Percentiles rank a stretch among this genome's conserved stretches.
Conservation (phyloP, 2,888 invertebrate species). For the Acleris holmiana region DNA sequence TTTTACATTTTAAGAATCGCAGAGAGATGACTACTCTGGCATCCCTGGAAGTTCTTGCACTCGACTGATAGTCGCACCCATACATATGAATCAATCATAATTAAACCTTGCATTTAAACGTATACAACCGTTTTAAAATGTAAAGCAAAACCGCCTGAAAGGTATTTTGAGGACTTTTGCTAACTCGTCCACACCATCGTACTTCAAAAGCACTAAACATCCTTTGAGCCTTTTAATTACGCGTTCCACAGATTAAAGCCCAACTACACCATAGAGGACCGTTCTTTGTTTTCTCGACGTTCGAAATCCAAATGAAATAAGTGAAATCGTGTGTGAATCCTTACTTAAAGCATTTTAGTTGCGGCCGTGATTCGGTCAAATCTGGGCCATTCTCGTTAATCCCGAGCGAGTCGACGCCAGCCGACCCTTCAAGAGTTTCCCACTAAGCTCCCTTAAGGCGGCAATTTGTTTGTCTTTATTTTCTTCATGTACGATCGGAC, state of each 20-base stretch:
- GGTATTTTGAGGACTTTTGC: too few species aligned
- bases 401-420: conserved; percentile 3
- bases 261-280: neutral
- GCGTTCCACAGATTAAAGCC: neutral
- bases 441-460: conserved; percentile 18
- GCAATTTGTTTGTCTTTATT: conserved; percentile 23
- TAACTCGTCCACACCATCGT: too few species aligned
- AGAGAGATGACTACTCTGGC: too few species aligned
- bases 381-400: conserved; percentile 17
- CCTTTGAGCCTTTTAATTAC: neutral
- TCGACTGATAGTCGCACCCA: too few species aligned
- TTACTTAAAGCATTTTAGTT: neutral
- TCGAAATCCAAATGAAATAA: neutral
- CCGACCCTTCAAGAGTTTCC: conserved; percentile 14
- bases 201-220: too few species aligned
- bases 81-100: too few species aligned
- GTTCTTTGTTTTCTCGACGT: neutral
- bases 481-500: conserved; percentile 8
- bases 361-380: conserved; percentile 16
- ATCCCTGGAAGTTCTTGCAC: too few species aligned
- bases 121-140: too few species aligned
- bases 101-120: too few species aligned
- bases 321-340: neutral
- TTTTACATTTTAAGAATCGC: too few species aligned
- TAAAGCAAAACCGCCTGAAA: too few species aligned